These are phyloP conservation scores for Phenganax marumi DNA, from an alignment of 92 coral and sea anemone genomes.

Conservation along the genomic window DNA sequence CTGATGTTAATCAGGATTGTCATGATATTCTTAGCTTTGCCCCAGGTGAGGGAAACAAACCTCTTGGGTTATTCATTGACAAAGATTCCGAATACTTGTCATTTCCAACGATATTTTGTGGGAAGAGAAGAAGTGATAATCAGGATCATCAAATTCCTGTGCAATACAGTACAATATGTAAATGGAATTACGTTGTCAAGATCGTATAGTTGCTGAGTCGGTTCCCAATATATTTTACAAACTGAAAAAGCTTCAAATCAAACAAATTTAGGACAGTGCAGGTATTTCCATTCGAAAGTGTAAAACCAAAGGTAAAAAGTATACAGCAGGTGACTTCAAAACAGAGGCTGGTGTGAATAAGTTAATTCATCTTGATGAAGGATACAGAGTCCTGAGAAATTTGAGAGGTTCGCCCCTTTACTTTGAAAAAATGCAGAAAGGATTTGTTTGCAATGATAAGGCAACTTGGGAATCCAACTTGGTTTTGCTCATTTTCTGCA, in stretches of 20 bases:
- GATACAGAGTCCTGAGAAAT: slow-evolving; percentile 68
- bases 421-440: slow-evolving; percentile 64
- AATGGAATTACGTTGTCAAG: slow-evolving; percentile 65
- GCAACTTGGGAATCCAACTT: slow-evolving; percentile 68
- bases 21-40: slow-evolving; percentile 66
- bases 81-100: slow-evolving; percentile 65
- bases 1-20: slow-evolving; percentile 57
- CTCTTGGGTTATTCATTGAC: slow-evolving; percentile 63
- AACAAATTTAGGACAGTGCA: slow-evolving; percentile 65
- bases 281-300: slow-evolving; percentile 59
- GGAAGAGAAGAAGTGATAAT: slow-evolving; percentile 56
- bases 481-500: slow-evolving; percentile 75
- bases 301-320: slow-evolving; percentile 67
- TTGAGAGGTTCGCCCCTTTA: slow-evolving; percentile 65
- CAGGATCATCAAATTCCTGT: slow-evolving; percentile 51
- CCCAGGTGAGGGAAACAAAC: slow-evolving; percentile 77
- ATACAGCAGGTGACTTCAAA: slow-evolving; percentile 68
- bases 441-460: slow-evolving; percentile 74
- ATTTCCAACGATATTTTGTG: slow-evolving; percentile 67
- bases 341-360: slow-evolving; percentile 50
- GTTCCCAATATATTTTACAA: slow-evolving; percentile 70
- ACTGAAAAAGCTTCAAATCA: slow-evolving; percentile 70
- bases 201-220: slow-evolving; percentile 64
- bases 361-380: slow-evolving; percentile 71
- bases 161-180: slow-evolving; percentile 53